Evolutionary conservation across 1,140 invertebrate genomes (phyloP).

Genomic region (Parasteatoda tepidariorum): DNA sequence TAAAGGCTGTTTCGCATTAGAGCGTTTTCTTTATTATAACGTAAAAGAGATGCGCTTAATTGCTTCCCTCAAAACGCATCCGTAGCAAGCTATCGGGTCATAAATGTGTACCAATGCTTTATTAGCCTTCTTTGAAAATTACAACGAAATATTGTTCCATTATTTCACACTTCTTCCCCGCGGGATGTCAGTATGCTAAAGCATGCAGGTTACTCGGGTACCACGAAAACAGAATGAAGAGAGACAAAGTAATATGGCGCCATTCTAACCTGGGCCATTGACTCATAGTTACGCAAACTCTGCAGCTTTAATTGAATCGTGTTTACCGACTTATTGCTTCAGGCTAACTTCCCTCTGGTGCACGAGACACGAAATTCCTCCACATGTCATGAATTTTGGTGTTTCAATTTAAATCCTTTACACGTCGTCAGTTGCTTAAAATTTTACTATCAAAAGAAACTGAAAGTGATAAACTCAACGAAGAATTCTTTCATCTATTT

Average conservation of each 20-base stretch:
- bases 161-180: background rate
- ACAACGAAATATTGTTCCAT: background rate
- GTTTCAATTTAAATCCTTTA: no score
- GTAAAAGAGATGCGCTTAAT: no score
- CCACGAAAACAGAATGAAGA: background rate
- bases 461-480: no score
- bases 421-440: no score
- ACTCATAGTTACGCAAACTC: constrained; percentile 28
- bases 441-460: no score
- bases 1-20: no score
- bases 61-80: background rate
- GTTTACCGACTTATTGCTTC: background rate
- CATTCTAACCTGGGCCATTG: constrained; percentile 29
- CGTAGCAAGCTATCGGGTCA: background rate
- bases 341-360: background rate
- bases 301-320: constrained; percentile 2
- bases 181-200: background rate
- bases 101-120: background rate
- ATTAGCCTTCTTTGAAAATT: background rate
- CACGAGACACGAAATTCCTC: background rate
- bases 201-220: constrained; percentile 35
- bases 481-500: no score
- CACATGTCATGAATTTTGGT: no score
- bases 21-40: no score
- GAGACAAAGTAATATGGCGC: constrained; percentile 11